phyloP scores from a whole-genome alignment of 30 jellyfish, hydroid and myxozoan genomes.

The Aurelia coerulea region DNA sequence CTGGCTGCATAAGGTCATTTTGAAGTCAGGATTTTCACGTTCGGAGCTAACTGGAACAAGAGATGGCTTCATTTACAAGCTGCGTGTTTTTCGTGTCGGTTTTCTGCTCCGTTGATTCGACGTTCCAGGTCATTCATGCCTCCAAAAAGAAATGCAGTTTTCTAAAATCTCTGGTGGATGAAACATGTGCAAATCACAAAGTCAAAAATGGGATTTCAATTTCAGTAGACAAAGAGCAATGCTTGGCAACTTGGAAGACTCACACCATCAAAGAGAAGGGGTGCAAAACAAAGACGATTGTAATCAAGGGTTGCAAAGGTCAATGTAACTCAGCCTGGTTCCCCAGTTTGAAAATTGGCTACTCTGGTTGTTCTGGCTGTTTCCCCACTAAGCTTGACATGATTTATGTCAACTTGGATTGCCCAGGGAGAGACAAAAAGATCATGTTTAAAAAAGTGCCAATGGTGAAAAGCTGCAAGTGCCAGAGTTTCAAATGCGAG shows the following conservation, averaged over 20 bases:
- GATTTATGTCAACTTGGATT: constrained; percentile 10
- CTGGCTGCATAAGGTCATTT: too few relatives aligned
- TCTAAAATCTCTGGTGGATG: too few relatives aligned
- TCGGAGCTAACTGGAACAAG: too few relatives aligned
- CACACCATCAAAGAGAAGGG: constrained; percentile 23
- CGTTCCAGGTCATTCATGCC: too few relatives aligned
- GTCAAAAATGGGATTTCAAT: too few relatives aligned
- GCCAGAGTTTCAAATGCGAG: constrained; percentile 37
- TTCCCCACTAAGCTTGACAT: constrained; percentile 1
- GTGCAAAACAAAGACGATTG: constrained; percentile 24
- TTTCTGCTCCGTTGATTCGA: too few relatives aligned
- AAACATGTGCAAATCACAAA: too few relatives aligned
- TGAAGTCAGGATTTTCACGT: too few relatives aligned
- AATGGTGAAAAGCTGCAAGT: constrained; percentile 24
- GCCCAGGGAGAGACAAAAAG: constrained; percentile 24
- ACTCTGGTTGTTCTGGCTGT: constrained; percentile 36
- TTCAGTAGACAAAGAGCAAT: neutral
- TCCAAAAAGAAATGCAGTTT: too few relatives aligned
- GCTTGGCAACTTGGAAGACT: constrained; percentile 9
- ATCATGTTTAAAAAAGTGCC: neutral
- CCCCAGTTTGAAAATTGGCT: constrained; percentile 35
- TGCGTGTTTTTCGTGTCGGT: too few relatives aligned
- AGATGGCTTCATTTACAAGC: too few relatives aligned
- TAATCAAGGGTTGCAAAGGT: constrained; percentile 10
- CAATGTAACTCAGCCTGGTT: constrained; percentile 47